Conservation (phyloP, 2,113 vertebrate genomes). For the Chaetura pelagica region DNA sequence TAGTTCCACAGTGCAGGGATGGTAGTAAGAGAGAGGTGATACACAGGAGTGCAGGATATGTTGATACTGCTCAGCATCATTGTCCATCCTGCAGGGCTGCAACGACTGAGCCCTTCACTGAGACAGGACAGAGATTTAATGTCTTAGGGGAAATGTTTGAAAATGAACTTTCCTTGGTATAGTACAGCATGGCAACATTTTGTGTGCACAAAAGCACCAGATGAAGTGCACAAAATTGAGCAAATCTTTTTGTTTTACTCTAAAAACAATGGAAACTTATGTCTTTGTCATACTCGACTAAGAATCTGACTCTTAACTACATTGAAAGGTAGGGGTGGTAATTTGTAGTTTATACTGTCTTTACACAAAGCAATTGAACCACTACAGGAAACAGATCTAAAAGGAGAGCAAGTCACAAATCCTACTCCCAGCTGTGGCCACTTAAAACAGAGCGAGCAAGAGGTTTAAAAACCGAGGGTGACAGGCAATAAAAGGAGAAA, state of each 20-base stretch:
- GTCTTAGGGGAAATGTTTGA: background rate
- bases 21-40: background rate
- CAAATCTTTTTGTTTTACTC: background rate
- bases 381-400: background rate
- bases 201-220: background rate
- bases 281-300: background rate
- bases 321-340: background rate
- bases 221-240: background rate
- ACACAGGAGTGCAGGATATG: rapidly evolving
- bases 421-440: rapidly evolving
- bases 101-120: background rate
- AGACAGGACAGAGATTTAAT: background rate
- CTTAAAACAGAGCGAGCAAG: background rate
- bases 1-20: rapidly evolving
- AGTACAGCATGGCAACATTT: rapidly evolving
- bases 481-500: background rate
- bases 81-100: background rate
- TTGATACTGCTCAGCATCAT: background rate
- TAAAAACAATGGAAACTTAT: background rate
- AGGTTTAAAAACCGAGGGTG: background rate
- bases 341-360: background rate
- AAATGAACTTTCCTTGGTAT: background rate
- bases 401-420: background rate
- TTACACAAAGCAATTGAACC: background rate
- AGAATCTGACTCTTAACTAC: background rate